These are phyloP conservation scores for Lasioglossum morio DNA, from an alignment of 2,888 invertebrate species.

Conservation along the genomic window DNA sequence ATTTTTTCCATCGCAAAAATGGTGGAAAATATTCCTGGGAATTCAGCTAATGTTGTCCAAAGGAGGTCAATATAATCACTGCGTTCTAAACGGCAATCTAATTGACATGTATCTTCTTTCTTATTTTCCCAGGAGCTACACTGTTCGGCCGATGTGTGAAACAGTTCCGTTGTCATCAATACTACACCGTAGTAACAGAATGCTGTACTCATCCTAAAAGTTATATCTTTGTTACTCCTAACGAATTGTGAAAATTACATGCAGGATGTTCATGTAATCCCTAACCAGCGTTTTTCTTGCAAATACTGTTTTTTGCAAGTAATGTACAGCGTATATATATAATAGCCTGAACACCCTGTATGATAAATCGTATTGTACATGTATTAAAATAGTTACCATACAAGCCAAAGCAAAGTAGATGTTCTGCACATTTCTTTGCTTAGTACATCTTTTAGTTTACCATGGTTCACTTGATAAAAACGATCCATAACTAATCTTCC, in stretches of 20 bases:
- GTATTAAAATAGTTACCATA: slow-evolving; percentile 89
- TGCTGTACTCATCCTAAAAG: slow-evolving; percentile 93
- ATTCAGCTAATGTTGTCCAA: slow-evolving; percentile 97
- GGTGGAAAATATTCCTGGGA: slow-evolving; percentile 96
- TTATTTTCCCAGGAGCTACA: slow-evolving; percentile 80
- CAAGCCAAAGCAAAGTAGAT: slow-evolving; percentile 95
- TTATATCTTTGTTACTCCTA: not conserved
- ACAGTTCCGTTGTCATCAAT: slow-evolving; percentile 96
- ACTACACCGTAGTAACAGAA: slow-evolving; percentile 98
- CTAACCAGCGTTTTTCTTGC: no score
- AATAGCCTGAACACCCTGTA: not conserved
- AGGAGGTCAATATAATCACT: slow-evolving; percentile 96
- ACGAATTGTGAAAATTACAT: slow-evolving; percentile 35
- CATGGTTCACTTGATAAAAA: slow-evolving; percentile 86
- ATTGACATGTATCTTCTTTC: slow-evolving; percentile 83
- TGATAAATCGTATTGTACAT: not conserved
- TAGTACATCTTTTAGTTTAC: slow-evolving; percentile 89
- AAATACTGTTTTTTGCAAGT: no score
- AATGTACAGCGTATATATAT: no score
- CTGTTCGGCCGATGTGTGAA: slow-evolving; percentile 87
- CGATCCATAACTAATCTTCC: slow-evolving; percentile 94
- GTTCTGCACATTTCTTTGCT: slow-evolving; percentile 93
- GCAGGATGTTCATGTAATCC: no score
- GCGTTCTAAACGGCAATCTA: slow-evolving; percentile 90
- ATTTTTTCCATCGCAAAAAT: slow-evolving; percentile 95